phyloP scores from a whole-genome alignment of 1,140 invertebrate species.

The Drosophila nasuta region DNA sequence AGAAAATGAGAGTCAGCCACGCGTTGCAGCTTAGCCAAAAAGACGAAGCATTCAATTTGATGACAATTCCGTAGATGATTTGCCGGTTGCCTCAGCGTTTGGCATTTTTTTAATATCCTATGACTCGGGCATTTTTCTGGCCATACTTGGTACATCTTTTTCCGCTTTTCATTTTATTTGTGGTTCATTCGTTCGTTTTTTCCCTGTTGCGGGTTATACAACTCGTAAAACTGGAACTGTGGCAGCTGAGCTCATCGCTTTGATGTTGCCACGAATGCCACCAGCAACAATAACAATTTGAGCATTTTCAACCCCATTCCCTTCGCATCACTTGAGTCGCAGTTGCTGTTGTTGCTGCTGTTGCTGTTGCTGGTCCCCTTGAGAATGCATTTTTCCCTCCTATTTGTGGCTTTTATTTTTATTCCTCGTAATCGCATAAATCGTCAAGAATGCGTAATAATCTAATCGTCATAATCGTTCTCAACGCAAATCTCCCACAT shows the following conservation, averaged over 20 bases:
- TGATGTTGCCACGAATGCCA: constrained; percentile 36
- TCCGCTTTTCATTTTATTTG: neutral
- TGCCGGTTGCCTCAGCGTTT: constrained; percentile 76
- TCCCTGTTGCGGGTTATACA: constrained; percentile 38
- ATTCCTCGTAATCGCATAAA: constrained; percentile 72
- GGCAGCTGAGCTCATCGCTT: constrained; percentile 70
- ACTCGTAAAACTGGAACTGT: constrained; percentile 57
- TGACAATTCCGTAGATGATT: constrained; percentile 82
- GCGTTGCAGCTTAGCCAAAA: constrained; percentile 72
- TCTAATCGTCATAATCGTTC: constrained; percentile 77
- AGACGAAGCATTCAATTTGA: constrained; percentile 73
- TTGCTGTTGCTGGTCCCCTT: neutral
- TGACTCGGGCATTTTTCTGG: constrained; percentile 65
- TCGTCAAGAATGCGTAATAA: constrained; percentile 81
- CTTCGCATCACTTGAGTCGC: constrained; percentile 15
- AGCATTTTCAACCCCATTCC: constrained; percentile 32
- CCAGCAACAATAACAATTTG: constrained; percentile 65
- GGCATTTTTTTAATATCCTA: constrained; percentile 78
- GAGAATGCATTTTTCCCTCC: constrained; percentile 31
- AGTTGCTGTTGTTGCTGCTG: neutral
- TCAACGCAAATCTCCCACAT: constrained; percentile 62
- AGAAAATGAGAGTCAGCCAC: constrained; percentile 64
- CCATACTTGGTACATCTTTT: constrained; percentile 3
- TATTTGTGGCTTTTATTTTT: constrained; percentile 47
- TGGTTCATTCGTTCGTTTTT: neutral